Conservation (phyloP, 2,888 invertebrate genomes). For the Aphodius sticticus region DNA sequence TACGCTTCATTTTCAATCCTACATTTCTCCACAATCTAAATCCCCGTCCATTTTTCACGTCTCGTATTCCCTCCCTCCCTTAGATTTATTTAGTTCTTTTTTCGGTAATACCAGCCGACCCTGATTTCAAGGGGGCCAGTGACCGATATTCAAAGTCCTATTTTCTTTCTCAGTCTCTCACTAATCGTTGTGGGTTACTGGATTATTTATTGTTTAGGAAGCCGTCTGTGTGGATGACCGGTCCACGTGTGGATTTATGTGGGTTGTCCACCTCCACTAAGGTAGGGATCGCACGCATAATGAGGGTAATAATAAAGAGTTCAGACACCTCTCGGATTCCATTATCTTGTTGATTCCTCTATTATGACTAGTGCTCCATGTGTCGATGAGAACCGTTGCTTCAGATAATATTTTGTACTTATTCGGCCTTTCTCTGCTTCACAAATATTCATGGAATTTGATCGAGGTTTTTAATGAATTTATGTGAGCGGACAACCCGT, state of each 20-base stretch:
- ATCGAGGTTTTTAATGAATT: not conserved
- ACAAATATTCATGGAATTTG: slow-evolving; percentile 23
- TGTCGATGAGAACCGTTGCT: not conserved
- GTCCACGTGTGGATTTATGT: slow-evolving; percentile 22
- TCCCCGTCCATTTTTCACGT: not conserved
- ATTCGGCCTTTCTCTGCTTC: slow-evolving; percentile 9
- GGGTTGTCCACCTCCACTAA: slow-evolving; percentile 7
- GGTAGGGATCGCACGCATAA: slow-evolving; percentile 25
- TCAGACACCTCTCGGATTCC: slow-evolving; percentile 27
- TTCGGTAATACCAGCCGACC: not conserved
- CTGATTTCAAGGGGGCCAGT: not conserved
- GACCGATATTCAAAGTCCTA: not conserved
- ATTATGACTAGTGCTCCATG: not conserved
- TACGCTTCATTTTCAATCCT: not conserved
- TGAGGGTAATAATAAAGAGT: slow-evolving; percentile 31
- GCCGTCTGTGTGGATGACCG: slow-evolving; percentile 18
- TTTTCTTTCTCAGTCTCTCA: slow-evolving; percentile 16
- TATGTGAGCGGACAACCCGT: no score
- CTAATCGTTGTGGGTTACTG: not conserved
- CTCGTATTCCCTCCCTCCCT: not conserved
- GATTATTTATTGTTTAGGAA: not conserved
- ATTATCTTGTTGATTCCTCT: not conserved
- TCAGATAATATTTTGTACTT: slow-evolving; percentile 19
- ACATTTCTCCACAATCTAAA: not conserved
- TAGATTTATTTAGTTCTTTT: not conserved